A percentile compares a stretch with the other conserved stretches of the same genome.
These are phyloP conservation scores for Tragulus kanchil DNA, from an alignment of 2,113 vertebrate genomes.

Conservation along the genomic window DNA sequence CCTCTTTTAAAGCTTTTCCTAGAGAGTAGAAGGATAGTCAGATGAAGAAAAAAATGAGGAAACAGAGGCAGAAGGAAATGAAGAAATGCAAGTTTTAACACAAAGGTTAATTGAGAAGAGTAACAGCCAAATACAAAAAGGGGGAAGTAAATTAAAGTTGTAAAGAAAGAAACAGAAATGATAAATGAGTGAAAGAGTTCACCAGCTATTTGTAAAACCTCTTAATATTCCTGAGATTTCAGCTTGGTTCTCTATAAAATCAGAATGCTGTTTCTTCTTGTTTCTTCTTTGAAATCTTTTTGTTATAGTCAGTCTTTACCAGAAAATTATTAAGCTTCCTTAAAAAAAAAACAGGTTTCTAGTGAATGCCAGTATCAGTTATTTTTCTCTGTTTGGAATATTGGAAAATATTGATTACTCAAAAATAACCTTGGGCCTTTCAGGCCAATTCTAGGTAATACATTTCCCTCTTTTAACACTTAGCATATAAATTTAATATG, in stretches of 20 bases:
- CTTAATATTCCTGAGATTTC: slow-evolving; percentile 40
- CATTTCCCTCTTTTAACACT: slow-evolving; percentile 53
- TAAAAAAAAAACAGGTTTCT: slow-evolving; percentile 3
- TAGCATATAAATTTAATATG: slow-evolving; percentile 66
- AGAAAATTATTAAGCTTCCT: slow-evolving; percentile 6
- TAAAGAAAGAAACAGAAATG: slow-evolving; percentile 39
- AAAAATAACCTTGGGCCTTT: slow-evolving; percentile 68
- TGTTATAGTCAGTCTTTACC: neutral
- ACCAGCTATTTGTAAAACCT: neutral
- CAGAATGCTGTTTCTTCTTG: neutral
- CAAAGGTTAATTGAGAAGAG: slow-evolving; percentile 51
- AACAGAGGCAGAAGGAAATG: neutral
- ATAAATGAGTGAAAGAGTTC: neutral
- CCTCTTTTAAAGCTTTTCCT: neutral
- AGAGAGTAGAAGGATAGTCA: neutral
- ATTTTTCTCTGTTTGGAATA: slow-evolving; percentile 70
- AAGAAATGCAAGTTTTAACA: neutral
- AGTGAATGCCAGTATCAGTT: neutral
- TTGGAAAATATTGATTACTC: slow-evolving; percentile 76
- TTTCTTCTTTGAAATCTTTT: neutral
- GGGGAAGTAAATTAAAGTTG: neutral
- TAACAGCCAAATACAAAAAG: neutral
- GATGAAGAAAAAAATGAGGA: neutral
- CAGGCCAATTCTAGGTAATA: slow-evolving; percentile 54
- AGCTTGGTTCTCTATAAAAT: slow-evolving; percentile 39